These are phyloP conservation scores for Heliconius congener DNA, from an alignment of 1,140 invertebrate genomes.

Conservation along the genomic window DNA sequence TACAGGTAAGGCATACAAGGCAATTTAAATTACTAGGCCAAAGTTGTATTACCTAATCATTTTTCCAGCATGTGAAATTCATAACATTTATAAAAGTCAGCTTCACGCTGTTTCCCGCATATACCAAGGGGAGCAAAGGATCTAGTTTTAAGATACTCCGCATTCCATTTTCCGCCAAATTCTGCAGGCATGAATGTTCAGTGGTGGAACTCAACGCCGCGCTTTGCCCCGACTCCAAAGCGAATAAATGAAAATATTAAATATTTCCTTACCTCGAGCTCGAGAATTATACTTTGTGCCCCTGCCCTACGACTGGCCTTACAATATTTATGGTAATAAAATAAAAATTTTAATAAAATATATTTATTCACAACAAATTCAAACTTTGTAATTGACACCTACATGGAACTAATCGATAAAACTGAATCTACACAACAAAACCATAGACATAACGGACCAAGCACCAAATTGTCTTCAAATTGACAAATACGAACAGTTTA, in stretches of 20 bases:
- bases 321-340: background rate
- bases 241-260: too few relatives aligned
- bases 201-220: too few relatives aligned
- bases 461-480: slow-evolving; percentile 65
- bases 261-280: too few relatives aligned
- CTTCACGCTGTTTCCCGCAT: background rate
- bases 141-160: too few relatives aligned
- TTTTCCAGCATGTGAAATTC: background rate
- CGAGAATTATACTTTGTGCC: too few relatives aligned
- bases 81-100: background rate
- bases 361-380: too few relatives aligned
- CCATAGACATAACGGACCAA: slow-evolving; percentile 59
- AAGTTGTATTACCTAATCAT: background rate
- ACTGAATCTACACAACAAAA: slow-evolving; percentile 48
- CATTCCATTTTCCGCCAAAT: too few relatives aligned
- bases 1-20: slow-evolving; percentile 14
- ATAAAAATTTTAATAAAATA: background rate
- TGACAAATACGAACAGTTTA: slow-evolving; percentile 40
- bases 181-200: too few relatives aligned
- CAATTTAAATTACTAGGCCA: background rate
- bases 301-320: too few relatives aligned
- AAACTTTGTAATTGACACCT: background rate
- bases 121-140: too few relatives aligned
- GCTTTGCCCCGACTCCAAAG: too few relatives aligned
- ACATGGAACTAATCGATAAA: slow-evolving; percentile 22